Percentiles rank a stretch among this genome's conserved stretches.
These are phyloP conservation scores for Pangasius larnaudii DNA, from an alignment of 2,797 vertebrate genomes.

Conservation along the genomic window DNA sequence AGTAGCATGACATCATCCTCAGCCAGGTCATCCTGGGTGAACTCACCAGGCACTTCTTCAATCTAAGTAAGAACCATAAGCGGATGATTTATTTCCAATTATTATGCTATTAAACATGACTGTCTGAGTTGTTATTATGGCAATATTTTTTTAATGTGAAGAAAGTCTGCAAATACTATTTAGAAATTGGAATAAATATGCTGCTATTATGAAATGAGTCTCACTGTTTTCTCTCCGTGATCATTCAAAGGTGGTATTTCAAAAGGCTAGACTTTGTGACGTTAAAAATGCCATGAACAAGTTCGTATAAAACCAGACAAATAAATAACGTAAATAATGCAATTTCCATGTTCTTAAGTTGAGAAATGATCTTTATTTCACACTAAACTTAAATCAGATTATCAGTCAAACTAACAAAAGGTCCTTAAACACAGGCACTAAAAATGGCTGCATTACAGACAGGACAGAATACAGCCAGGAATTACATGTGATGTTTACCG, in stretches of 20 bases:
- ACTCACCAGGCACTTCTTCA: constrained; percentile 91
- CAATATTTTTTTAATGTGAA: not conserved
- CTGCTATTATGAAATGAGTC: not conserved
- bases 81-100: not conserved
- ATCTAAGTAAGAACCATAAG: constrained; percentile 71
- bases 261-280: not conserved
- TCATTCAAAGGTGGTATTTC: not conserved
- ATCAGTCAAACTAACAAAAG: not conserved
- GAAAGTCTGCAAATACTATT: not conserved
- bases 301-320: not conserved
- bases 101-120: constrained; percentile 9
- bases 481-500: not conserved
- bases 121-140: not conserved
- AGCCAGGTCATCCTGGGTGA: constrained; percentile 90
- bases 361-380: not conserved
- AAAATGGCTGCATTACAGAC: not conserved
- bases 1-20: constrained; percentile 94
- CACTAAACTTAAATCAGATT: not conserved
- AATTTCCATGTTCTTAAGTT: not conserved
- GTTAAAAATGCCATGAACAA: not conserved
- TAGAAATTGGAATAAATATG: not conserved
- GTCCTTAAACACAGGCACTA: not conserved
- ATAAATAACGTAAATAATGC: constrained; percentile 5
- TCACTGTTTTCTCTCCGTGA: not conserved
- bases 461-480: not conserved